Conservation (phyloP, 2,888 invertebrate genomes). For the Gisinianus flammeolus region DNA sequence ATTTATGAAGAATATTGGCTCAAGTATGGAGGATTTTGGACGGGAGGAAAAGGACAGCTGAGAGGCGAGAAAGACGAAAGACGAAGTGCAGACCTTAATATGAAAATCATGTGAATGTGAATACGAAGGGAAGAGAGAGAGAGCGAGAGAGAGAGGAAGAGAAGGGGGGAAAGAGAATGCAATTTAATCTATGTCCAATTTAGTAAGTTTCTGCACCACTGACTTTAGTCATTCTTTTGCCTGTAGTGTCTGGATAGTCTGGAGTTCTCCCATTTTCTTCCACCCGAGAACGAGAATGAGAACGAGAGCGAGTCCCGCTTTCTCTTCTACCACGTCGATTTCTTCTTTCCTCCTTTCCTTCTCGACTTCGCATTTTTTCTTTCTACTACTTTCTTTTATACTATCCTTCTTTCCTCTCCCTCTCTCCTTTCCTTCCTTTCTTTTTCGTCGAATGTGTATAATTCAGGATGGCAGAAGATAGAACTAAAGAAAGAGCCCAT, state of each 20-base stretch:
- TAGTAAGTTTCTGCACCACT: conserved; percentile 42
- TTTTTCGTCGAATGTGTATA: background rate
- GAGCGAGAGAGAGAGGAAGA: background rate
- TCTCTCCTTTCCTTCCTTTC: background rate
- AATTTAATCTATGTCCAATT: conserved; percentile 44
- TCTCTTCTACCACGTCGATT: background rate
- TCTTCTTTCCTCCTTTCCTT: background rate
- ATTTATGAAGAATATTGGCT: background rate
- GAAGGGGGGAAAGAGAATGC: conserved; percentile 36
- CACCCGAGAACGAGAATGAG: background rate
- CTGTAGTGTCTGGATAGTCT: background rate
- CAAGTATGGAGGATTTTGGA: background rate
- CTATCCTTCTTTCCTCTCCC: background rate
- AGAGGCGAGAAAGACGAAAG: conserved; percentile 19
- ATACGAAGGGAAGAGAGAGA: background rate
- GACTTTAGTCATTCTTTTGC: conserved; percentile 42
- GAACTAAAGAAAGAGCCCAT: background rate
- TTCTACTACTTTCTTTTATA: background rate
- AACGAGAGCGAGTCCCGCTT: background rate
- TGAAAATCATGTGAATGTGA: conserved; percentile 41
- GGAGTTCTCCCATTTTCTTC: background rate
- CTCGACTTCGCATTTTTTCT: background rate
- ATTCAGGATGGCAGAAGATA: background rate
- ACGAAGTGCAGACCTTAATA: conserved; percentile 35
- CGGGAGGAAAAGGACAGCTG: background rate